Evolutionary conservation across 2,113 vertebrate genomes (phyloP).

Genomic region (Raja brachyura): DNA sequence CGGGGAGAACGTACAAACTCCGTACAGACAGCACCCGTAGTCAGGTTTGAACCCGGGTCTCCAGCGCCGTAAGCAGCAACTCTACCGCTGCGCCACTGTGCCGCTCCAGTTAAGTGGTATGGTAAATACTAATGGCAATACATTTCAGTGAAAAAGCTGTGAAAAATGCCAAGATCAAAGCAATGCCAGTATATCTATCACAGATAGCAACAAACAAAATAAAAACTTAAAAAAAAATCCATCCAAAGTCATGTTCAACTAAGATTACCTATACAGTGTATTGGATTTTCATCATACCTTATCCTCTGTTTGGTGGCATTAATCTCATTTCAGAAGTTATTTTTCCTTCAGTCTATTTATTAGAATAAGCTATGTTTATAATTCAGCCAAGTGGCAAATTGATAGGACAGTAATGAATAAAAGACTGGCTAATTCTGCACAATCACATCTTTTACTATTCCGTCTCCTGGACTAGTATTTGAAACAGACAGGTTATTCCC

Average conservation of each 20-base stretch:
- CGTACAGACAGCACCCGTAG: no score
- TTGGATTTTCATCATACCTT: neutral
- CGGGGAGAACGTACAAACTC: no score
- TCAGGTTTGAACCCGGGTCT: no score
- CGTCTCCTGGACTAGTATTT: neutral
- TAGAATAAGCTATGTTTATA: neutral
- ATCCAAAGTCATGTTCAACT: neutral
- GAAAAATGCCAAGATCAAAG: no score
- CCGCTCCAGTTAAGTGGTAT: no score
- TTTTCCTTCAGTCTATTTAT: conserved; percentile 18
- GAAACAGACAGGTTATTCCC: neutral
- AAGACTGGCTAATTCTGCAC: conserved; percentile 1
- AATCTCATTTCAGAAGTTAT: conserved; percentile 23
- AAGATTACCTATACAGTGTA: neutral
- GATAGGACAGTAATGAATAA: conserved; percentile 20
- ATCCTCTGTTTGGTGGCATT: conserved; percentile 13
- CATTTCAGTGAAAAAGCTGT: neutral
- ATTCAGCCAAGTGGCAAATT: conserved; percentile 8
- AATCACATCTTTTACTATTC: neutral
- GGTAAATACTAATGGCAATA: neutral
- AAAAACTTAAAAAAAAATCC: neutral
- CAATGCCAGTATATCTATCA: neutral
- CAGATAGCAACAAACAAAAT: neutral
- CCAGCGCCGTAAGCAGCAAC: no score
- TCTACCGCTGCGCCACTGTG: no score